These are phyloP conservation scores for Synergus laeviventris DNA, from an alignment of 2,888 invertebrate species.

Conservation along the genomic window DNA sequence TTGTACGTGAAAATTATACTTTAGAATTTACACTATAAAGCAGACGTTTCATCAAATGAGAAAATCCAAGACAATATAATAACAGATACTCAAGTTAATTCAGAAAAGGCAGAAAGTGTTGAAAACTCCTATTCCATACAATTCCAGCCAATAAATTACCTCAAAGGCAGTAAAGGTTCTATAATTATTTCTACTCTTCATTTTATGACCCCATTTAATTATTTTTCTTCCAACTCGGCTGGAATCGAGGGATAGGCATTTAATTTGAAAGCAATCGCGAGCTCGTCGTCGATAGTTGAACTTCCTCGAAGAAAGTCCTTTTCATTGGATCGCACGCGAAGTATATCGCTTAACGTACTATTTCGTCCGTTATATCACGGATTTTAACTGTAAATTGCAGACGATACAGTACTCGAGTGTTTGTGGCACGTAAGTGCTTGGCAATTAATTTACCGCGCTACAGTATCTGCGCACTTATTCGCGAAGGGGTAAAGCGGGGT, in stretches of 20 bases:
- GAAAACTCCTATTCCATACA: neutral
- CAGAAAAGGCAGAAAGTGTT: neutral
- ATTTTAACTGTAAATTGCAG: constrained; percentile 52
- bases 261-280: constrained; percentile 36
- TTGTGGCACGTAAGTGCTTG: constrained; percentile 10
- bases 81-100: no score
- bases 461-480: constrained; percentile 23
- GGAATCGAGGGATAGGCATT: neutral
- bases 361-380: constrained; percentile 52
- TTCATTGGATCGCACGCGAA: constrained; percentile 31
- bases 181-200: neutral
- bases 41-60: no score
- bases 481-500: neutral
- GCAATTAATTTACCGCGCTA: constrained; percentile 26
- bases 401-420: constrained; percentile 12
- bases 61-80: no score
- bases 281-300: constrained; percentile 31
- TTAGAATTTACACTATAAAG: no score
- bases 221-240: neutral
- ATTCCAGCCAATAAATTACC: neutral
- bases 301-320: constrained; percentile 40
- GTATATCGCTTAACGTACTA: constrained; percentile 41
- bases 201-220: neutral
- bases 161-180: neutral
- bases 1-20: no score